Base-by-base conservation (phyloP, 2,113 vertebrate genomes). In the Salvelinus namaycush region DNA sequence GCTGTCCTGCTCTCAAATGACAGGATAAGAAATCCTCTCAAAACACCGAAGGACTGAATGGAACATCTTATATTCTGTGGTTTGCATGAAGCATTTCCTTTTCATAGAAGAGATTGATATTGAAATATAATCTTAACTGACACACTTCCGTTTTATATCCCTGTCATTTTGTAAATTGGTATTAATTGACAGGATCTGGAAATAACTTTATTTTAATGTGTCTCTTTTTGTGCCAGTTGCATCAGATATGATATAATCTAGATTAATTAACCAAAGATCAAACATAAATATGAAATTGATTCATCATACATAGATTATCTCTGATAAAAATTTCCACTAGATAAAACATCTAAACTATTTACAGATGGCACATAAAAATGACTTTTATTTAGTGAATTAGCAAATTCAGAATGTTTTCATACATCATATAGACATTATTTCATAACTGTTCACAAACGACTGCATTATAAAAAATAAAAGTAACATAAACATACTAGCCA, bases 381-480 rank as follows among this genome's bases (percentile, higher is more conserved):
- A 90, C 79, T 87, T 93, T 93, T 93, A 92, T 93, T 94, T 89
- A 88, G 90, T 92, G 89, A 93, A 92, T 89, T 92, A 93, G 93
- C 92, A 94, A 93, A 93, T 85, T 76, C 72, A 81, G 29, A 39
- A 44, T 77, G 87, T 90, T 91, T 83, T 62, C 89, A 79, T 91
- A 93, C 91, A 93, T 91, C 88, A 90, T 88, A 91, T 93, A 82
- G 87, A 87, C 88, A 87, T 82, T 89, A 81, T 88, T 82, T 83
- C 88, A 75, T 87, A 86, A 85, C 87, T 81, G 90, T 84, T 89
- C 89, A 94, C 93, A 93, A 93, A 93, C 86, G 83, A 90, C 88
- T 86, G 84, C 81, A 90, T 93, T 94, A 93, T 92, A 94, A 93
- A 93, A 54, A 93, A 93, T 93, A 93, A 94, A 93, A 92, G 84